These are phyloP conservation scores for Crossaster papposus DNA, from an alignment of 53 echinoderm and acorn worm genomes.

Conservation along the genomic window DNA sequence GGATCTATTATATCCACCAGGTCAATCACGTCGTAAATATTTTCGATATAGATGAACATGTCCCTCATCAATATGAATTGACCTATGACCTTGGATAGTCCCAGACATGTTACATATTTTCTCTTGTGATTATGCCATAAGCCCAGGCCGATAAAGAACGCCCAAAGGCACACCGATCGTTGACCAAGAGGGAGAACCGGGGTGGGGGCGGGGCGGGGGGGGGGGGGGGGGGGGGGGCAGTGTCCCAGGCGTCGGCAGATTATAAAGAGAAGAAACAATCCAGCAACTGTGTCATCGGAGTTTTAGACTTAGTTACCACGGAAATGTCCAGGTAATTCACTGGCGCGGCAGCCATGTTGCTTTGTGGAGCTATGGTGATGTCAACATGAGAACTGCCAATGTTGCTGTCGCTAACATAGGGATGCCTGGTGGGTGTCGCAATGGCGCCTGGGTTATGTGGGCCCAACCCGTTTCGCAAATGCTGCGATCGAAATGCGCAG, in stretches of 20 bases:
- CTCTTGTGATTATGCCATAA: slow-evolving; percentile 14
- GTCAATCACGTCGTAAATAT: not conserved
- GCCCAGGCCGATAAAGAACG: slow-evolving; percentile 12
- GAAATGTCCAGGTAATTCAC: not conserved
- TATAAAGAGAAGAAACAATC: not conserved
- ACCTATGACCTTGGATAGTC: slow-evolving; percentile 40
- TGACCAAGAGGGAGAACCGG: slow-evolving; percentile 13
- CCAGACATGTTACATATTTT: slow-evolving; percentile 20
- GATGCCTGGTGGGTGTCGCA: not conserved
- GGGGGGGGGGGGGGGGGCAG: slow-evolving; percentile 6
- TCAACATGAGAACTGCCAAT: not conserved
- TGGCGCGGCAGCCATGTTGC: slow-evolving; percentile 40
- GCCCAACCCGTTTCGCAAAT: not conserved
- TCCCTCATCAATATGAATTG: slow-evolving; percentile 32
- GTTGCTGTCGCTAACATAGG: not conserved
- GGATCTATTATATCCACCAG: not conserved
- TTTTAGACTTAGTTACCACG: slow-evolving; percentile 25
- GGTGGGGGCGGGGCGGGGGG: not conserved
- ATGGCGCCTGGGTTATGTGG: slow-evolving; percentile 21
- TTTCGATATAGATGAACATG: slow-evolving; percentile 35
- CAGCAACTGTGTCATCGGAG: slow-evolving; percentile 33
- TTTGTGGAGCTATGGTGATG: not conserved
- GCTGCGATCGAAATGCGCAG: not conserved
- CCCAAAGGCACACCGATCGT: slow-evolving; percentile 48
- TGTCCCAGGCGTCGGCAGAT: slow-evolving; percentile 38